A percentile compares a stretch with the other conserved stretches of the same genome.
Conservation (phyloP, 2,113 vertebrate genomes). For the Petaurus breviceps region DNA sequence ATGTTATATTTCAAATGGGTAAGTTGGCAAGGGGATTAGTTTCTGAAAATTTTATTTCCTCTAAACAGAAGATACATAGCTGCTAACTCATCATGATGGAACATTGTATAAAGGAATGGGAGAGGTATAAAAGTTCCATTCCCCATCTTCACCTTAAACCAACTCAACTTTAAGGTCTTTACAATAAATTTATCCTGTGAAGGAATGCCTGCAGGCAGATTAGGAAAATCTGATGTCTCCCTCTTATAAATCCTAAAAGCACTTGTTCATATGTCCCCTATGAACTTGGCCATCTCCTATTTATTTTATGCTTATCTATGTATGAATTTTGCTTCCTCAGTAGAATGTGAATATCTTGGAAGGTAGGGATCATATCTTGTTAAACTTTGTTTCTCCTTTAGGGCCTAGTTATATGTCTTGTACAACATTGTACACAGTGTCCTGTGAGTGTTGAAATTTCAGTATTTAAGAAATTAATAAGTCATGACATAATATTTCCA, state of each 20-base stretch:
- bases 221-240: neutral
- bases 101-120: neutral
- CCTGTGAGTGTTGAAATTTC: neutral
- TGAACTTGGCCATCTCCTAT: neutral
- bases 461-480: neutral
- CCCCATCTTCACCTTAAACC: neutral
- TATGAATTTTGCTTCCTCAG: neutral
- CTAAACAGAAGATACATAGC: neutral
- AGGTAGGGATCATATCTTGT: neutral
- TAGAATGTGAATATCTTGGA: neutral
- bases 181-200: neutral
- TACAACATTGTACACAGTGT: neutral
- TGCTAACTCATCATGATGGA: neutral
- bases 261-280: neutral
- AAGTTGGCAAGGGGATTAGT: neutral
- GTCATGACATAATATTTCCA: neutral
- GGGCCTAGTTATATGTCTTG: neutral
- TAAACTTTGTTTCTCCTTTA: neutral
- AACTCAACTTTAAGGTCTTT: neutral
- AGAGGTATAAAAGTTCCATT: neutral
- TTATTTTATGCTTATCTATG: neutral
- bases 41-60: neutral
- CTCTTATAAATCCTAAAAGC: neutral
- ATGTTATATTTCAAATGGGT: neutral
- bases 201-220: neutral